Evolutionary conservation across 2,797 vertebrate species (phyloP), one percentile per base, ranked within the genome.

Genomic region (Aselliscus stoliczkanus): DNA sequence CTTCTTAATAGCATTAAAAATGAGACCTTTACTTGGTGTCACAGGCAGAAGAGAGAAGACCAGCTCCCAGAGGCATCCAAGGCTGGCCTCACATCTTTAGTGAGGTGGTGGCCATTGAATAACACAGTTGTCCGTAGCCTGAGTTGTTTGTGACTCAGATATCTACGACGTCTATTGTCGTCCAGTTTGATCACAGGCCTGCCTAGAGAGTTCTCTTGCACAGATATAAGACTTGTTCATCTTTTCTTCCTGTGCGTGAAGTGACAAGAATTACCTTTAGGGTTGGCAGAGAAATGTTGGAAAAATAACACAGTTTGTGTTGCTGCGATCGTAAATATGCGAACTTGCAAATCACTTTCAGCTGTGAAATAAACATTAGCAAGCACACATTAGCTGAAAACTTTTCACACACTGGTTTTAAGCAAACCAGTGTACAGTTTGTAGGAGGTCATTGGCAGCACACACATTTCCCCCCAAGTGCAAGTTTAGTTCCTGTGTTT

Each of bases 1-100:
- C 93, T 97, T 97, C 96, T 97, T 97, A 98, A 98, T 83, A 97
- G 96, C 93, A 97, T 97, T 98, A 98, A 98, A 98, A 98, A 98
- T 88, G 88, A 98, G 96, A 97, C 94, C 95, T 96, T 96, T 96
- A 97, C 97, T 96, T 97, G 72, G 67, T 88, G 95, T 93, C 79
- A 76, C 75, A 67, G 90, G 79, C 75, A 67, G 90, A 75, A 76
- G 47, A 69, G 75, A 5, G 29, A 84, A 95, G 95, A 67, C 67
- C 76, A 81, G 64, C 82, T 95, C 79, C 82, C 50, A 29, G 37
- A 56, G 56, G 70, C 73, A 10, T 0, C 1, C 9, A 10, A 75
- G 73, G 67, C 77, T 4, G 42, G 75, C 31, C 88, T 47, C 39
- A 50, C 58, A 39, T 47, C 90, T 88, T 42, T 62, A 23, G 60